Conservation (phyloP, 2,797 vertebrate genomes). For the Fistularia commersonii region DNA sequence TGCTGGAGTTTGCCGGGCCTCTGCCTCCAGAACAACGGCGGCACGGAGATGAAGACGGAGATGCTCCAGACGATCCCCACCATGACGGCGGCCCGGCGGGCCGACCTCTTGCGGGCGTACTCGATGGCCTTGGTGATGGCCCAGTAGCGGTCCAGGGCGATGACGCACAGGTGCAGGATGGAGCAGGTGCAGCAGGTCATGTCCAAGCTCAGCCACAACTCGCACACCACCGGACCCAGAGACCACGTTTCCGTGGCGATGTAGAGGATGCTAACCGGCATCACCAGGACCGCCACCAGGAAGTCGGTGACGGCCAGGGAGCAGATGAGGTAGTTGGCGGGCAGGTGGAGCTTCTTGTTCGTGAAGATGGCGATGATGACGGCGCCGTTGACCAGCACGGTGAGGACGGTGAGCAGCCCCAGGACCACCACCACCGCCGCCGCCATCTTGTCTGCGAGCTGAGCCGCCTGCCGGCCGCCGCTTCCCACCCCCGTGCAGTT, state of each 20-base stretch:
- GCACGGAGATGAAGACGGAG: slow-evolving; percentile 85
- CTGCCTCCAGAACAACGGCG: slow-evolving; percentile 85
- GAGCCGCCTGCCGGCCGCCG: slow-evolving; percentile 51
- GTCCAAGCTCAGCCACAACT: slow-evolving; percentile 86
- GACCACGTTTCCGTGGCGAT: slow-evolving; percentile 82
- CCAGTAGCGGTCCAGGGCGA: slow-evolving; percentile 90
- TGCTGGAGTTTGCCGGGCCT: slow-evolving; percentile 57
- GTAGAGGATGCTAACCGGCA: slow-evolving; percentile 88
- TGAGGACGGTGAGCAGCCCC: slow-evolving; percentile 77
- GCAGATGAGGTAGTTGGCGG: slow-evolving; percentile 90
- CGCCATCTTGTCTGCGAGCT: slow-evolving; percentile 75
- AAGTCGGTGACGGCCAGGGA: slow-evolving; percentile 89
- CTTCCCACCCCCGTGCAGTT: slow-evolving; percentile 74
- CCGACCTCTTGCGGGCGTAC: slow-evolving; percentile 82
- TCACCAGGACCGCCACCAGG: slow-evolving; percentile 85
- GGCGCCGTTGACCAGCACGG: slow-evolving; percentile 79
- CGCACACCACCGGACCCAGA: slow-evolving; percentile 83
- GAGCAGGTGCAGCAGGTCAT: slow-evolving; percentile 93
- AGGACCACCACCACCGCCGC: slow-evolving; percentile 72
- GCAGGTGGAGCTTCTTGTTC: slow-evolving; percentile 87
- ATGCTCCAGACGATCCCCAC: slow-evolving; percentile 82
- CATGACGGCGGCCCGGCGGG: slow-evolving; percentile 78
- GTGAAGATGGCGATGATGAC: slow-evolving; percentile 85
- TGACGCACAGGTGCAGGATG: slow-evolving; percentile 87
- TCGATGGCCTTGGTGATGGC: slow-evolving; percentile 87